phyloP scores from a whole-genome alignment of 1,140 invertebrate species.

The Ditylenchus dipsaci region DNA sequence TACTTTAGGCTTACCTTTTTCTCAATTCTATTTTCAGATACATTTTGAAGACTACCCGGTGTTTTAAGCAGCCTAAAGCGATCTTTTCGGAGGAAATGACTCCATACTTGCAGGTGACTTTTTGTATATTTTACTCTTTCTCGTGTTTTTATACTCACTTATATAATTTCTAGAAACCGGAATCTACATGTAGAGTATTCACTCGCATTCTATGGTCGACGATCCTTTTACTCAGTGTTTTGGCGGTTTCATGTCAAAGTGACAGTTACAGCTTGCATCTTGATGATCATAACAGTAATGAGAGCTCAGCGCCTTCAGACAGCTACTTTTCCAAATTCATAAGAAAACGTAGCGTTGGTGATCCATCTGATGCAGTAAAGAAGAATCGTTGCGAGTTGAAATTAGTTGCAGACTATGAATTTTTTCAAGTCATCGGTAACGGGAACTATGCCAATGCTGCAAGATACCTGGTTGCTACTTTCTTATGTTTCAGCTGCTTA shows the following conservation, averaged over 20 bases:
- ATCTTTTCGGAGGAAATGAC: not conserved
- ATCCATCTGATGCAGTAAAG: conserved; percentile 14
- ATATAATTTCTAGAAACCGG: not conserved
- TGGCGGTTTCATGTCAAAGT: not conserved
- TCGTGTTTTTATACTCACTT: not conserved
- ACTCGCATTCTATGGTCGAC: not conserved
- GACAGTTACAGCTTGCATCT: not conserved
- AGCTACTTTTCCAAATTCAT: conserved; percentile 11
- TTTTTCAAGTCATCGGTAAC: conserved; percentile 39
- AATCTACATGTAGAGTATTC: not conserved
- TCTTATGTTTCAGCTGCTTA: conserved; percentile 13
- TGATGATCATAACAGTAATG: not conserved
- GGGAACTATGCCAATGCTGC: conserved; percentile 45
- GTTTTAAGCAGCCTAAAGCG: not conserved
- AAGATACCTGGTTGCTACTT: conserved; percentile 36
- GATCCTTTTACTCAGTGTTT: not conserved
- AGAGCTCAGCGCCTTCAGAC: not conserved
- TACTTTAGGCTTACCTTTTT: no score
- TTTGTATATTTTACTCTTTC: not conserved
- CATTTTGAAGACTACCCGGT: not conserved
- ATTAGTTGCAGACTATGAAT: conserved; percentile 43
- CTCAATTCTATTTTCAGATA: not conserved
- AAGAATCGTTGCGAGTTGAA: conserved; percentile 43
- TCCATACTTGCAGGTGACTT: not conserved
- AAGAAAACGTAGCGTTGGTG: not conserved